Percentiles rank a stretch among this genome's conserved stretches.
These are phyloP conservation scores for Gobio gobio DNA, from an alignment of 2,113 vertebrate genomes.

Conservation along the genomic window DNA sequence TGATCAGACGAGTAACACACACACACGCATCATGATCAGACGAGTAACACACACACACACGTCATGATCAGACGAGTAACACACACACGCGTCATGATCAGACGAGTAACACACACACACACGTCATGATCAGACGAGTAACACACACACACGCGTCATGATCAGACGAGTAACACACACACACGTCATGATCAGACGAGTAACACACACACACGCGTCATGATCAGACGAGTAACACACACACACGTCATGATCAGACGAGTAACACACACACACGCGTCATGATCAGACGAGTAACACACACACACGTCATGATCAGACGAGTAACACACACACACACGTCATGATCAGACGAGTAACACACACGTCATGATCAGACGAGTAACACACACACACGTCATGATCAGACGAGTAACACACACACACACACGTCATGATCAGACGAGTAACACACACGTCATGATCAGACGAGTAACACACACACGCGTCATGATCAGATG, in stretches of 20 bases:
- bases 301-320: not conserved
- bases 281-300: constrained; percentile 75
- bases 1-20: constrained; percentile 73
- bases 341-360: not conserved
- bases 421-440: not conserved
- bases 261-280: too few species aligned
- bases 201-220: too few species aligned
- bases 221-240: constrained; percentile 73
- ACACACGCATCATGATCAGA: not conserved
- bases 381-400: constrained; percentile 51
- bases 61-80: constrained; percentile 69
- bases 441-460: too few species aligned
- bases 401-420: too few species aligned
- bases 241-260: not conserved
- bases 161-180: constrained; percentile 71
- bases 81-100: not conserved
- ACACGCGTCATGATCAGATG: not conserved
- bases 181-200: not conserved
- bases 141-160: too few species aligned
- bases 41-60: too few species aligned
- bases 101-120: too few species aligned
- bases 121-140: not conserved
- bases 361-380: too few species aligned
- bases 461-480: constrained; percentile 73
- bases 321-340: too few species aligned